Evolutionary conservation across 1,140 invertebrate species (phyloP).

Genomic region (Physella acuta): DNA sequence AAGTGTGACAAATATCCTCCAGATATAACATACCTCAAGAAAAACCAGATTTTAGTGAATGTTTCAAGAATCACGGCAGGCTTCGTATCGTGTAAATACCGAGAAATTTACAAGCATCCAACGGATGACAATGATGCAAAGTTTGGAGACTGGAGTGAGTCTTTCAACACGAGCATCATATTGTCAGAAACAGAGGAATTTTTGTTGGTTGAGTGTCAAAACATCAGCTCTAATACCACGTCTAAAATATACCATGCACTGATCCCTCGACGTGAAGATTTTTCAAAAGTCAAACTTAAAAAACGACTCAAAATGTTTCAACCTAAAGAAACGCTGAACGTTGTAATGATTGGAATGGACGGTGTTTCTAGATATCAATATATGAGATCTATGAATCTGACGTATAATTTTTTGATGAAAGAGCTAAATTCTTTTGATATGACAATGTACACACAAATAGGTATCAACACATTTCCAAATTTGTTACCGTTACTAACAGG

Average conservation of each 20-base stretch:
- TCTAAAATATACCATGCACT: background rate
- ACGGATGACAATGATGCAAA: background rate
- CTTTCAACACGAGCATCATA: background rate
- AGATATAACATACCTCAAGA: too few relatives aligned
- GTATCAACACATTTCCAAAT: conserved; percentile 12
- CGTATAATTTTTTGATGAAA: conserved; percentile 6
- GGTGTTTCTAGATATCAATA: background rate
- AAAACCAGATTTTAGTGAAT: too few relatives aligned
- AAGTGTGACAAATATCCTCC: too few relatives aligned
- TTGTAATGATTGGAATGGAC: conserved; percentile 4
- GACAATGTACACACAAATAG: background rate
- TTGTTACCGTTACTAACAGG: background rate
- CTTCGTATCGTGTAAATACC: too few relatives aligned
- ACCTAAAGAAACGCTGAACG: conserved; percentile 17
- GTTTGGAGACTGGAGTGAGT: background rate
- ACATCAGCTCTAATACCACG: background rate
- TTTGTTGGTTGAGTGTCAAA: background rate
- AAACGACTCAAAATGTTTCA: background rate
- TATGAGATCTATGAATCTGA: background rate
- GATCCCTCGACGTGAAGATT: background rate
- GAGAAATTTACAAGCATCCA: background rate
- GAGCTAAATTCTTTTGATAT: conserved; percentile 3
- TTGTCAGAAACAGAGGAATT: background rate
- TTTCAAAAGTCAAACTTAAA: background rate
- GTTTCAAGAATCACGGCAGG: too few relatives aligned